phyloP scores from a whole-genome alignment of 2,113 vertebrate genomes.

The Anolis sagrei region DNA sequence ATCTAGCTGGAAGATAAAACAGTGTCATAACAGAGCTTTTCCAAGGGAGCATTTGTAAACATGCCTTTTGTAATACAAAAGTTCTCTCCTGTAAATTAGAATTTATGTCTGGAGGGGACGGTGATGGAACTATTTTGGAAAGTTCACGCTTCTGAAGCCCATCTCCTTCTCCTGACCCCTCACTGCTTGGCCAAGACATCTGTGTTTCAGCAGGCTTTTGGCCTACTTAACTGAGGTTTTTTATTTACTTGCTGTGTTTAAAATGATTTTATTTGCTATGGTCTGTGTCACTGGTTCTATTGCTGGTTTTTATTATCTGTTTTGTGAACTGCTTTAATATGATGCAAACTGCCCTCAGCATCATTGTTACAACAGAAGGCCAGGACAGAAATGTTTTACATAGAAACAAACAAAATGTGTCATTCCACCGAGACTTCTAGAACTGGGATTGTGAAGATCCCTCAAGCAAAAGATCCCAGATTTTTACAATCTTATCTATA shows the following conservation, averaged over 20 bases:
- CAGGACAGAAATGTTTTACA: not conserved
- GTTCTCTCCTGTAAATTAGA: not conserved
- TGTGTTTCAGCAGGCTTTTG: not conserved
- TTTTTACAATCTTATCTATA: not conserved
- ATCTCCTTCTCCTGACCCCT: not conserved
- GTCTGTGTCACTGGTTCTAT: not conserved
- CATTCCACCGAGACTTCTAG: not conserved
- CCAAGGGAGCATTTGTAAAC: not conserved
- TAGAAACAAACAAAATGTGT: not conserved
- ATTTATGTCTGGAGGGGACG: not conserved
- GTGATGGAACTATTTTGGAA: not conserved
- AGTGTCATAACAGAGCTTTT: not conserved
- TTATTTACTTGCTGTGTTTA: not conserved
- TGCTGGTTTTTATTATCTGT: not conserved
- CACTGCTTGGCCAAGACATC: not conserved
- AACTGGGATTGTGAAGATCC: not conserved
- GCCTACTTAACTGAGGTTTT: not conserved
- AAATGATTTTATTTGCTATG: not conserved
- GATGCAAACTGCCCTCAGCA: not conserved
- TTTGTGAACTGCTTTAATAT: constrained; percentile 12
- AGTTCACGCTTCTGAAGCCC: not conserved
- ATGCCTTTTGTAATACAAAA: not conserved
- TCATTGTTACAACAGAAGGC: not conserved
- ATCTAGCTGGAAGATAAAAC: not conserved
- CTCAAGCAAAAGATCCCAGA: constrained; percentile 2